phyloP scores from a whole-genome alignment of 2,113 vertebrate species.

The Cyprinodon variegatus region DNA sequence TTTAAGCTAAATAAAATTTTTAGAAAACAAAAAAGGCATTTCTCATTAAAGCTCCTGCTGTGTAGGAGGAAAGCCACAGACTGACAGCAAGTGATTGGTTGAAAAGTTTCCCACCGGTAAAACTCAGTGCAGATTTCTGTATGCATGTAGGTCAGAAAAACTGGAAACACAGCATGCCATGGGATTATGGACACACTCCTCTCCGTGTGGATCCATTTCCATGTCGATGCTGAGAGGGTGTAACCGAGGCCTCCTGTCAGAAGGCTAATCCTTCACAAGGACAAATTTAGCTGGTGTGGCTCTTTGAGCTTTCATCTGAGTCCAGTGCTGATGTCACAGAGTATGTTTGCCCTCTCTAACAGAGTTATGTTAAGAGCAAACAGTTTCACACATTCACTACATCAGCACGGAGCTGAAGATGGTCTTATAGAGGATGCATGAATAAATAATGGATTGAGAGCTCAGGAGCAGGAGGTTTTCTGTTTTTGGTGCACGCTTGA shows the following conservation, averaged over 20 bases:
- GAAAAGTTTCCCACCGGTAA: slow-evolving; percentile 28
- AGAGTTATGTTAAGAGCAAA: slow-evolving; percentile 48
- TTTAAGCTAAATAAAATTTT: slow-evolving; percentile 15
- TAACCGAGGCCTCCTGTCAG: slow-evolving; percentile 57
- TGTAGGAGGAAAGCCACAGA: slow-evolving; percentile 50
- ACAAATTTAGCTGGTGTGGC: slow-evolving; percentile 55
- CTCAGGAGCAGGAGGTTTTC: slow-evolving; percentile 9
- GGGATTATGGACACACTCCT: slow-evolving; percentile 34
- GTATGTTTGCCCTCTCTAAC: slow-evolving; percentile 22
- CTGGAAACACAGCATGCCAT: slow-evolving; percentile 12
- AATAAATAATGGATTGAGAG: slow-evolving; percentile 27
- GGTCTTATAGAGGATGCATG: neutral
- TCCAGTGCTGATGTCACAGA: slow-evolving; percentile 50
- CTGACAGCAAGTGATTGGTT: slow-evolving; percentile 34
- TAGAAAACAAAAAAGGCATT: neutral
- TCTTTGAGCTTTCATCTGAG: slow-evolving; percentile 60
- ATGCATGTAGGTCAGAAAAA: slow-evolving; percentile 52
- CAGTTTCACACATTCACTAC: slow-evolving; percentile 45
- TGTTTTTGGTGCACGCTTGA: slow-evolving; percentile 30
- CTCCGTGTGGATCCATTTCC: slow-evolving; percentile 30
- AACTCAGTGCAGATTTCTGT: slow-evolving; percentile 24
- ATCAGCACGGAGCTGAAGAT: slow-evolving; percentile 8
- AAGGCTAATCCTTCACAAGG: slow-evolving; percentile 58
- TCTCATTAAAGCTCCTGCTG: slow-evolving; percentile 44
- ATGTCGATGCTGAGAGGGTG: slow-evolving; percentile 52